Evolutionary conservation across 2,888 invertebrate species (phyloP).

Genomic region (Archaeoteleia sp.): DNA sequence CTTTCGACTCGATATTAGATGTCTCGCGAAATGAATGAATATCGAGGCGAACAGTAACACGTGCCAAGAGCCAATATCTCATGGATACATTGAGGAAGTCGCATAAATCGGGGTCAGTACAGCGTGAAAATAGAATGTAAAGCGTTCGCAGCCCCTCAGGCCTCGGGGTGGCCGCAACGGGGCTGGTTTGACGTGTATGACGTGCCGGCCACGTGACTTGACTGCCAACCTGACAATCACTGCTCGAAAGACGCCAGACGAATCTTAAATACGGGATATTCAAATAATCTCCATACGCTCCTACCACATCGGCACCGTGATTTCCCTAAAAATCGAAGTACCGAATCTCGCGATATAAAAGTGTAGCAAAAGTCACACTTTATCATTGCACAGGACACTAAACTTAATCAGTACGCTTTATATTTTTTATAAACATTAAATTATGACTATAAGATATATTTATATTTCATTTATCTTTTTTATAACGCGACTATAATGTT

Average conservation of each 20-base stretch:
- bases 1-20: too few species aligned
- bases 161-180: constrained; percentile 44
- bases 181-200: constrained; percentile 73
- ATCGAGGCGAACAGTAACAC: constrained; percentile 56
- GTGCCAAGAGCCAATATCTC: constrained; percentile 68
- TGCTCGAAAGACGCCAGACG: constrained; percentile 69
- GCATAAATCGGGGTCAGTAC: constrained; percentile 72
- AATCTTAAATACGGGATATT: constrained; percentile 74
- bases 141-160: constrained; percentile 62
- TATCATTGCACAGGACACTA: too few species aligned
- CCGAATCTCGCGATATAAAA: too few species aligned
- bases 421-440: too few species aligned
- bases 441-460: too few species aligned
- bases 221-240: constrained; percentile 73
- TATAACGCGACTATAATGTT: too few species aligned
- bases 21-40: constrained; percentile 59
- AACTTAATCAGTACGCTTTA: too few species aligned
- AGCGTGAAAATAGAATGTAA: constrained; percentile 74
- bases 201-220: constrained; percentile 73
- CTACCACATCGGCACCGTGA: constrained; percentile 24
- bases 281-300: constrained; percentile 64
- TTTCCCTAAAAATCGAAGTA: constrained; percentile 35
- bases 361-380: too few species aligned
- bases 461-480: too few species aligned
- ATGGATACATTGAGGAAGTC: constrained; percentile 68